Conservation (phyloP, 2,113 vertebrate genomes). For the Clarias magur region DNA sequence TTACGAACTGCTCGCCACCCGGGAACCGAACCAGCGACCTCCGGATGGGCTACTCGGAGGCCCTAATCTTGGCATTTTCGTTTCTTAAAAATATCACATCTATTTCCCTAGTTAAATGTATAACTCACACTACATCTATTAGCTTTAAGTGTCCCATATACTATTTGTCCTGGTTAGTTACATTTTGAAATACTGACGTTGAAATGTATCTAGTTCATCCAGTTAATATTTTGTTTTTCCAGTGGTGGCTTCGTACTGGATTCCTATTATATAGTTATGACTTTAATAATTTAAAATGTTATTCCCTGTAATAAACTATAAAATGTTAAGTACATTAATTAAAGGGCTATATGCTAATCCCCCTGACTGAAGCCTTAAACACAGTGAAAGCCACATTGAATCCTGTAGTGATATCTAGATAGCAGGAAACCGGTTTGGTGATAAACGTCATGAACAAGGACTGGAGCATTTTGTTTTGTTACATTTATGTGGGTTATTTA, state of each 20-base stretch:
- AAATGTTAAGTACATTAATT: neutral
- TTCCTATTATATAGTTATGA: neutral
- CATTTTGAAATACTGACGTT: neutral
- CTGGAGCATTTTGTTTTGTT: neutral
- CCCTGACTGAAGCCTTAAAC: neutral
- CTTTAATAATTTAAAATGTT: neutral
- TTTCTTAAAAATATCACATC: neutral
- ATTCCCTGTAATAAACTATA: neutral
- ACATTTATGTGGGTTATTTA: neutral
- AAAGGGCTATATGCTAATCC: neutral
- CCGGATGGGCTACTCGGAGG: too few species aligned
- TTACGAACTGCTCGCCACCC: too few species aligned
- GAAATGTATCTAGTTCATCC: neutral
- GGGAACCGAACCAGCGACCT: too few species aligned
- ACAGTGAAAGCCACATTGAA: neutral
- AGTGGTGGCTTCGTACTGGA: neutral
- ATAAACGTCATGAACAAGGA: neutral
- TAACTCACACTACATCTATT: too few species aligned
- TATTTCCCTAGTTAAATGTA: too few species aligned
- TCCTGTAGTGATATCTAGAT: neutral
- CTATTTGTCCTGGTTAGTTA: too few species aligned
- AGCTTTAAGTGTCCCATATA: too few species aligned
- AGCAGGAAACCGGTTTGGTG: slow-evolving; percentile 19
- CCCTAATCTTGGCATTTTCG: too few species aligned
- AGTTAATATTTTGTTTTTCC: neutral